Conservation (phyloP, 2,888 invertebrate species). For the Athrips mouffetella region DNA sequence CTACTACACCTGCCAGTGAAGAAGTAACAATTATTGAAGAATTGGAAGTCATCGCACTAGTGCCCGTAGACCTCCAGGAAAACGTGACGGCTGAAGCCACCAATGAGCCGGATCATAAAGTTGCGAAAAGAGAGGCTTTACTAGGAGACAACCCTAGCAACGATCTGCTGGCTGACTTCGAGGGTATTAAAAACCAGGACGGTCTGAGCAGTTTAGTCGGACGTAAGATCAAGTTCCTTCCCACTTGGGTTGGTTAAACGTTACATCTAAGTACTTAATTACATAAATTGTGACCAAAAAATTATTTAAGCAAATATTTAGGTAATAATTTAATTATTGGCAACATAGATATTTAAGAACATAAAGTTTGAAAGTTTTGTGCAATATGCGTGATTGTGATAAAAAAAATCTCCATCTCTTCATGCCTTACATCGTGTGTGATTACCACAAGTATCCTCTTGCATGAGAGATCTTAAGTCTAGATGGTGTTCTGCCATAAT, state of each 20-base stretch:
- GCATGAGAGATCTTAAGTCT: too few relatives aligned
- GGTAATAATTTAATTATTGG: background rate
- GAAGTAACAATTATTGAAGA: constrained; percentile 41
- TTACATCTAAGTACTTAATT: background rate
- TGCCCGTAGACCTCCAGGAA: constrained; percentile 44
- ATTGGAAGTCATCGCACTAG: constrained; percentile 47
- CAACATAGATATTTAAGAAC: too few relatives aligned
- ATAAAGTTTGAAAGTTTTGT: too few relatives aligned
- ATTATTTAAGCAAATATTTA: background rate
- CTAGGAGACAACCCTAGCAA: constrained; percentile 56
- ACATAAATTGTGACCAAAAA: background rate
- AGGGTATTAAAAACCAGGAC: constrained; percentile 49
- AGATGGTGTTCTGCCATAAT: too few relatives aligned
- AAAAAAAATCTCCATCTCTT: too few relatives aligned
- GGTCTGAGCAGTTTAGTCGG: constrained; percentile 50
- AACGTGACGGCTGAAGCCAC: constrained; percentile 31
- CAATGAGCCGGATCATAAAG: constrained; percentile 37
- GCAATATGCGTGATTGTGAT: too few relatives aligned
- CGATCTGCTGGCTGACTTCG: constrained; percentile 58
- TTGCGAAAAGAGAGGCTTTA: constrained; percentile 55
- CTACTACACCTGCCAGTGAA: constrained; percentile 36
- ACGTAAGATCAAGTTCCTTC: constrained; percentile 65
- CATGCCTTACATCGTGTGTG: too few relatives aligned
- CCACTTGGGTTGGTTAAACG: constrained; percentile 62
- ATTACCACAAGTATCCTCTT: too few relatives aligned